A percentile compares a stretch with the other conserved stretches of the same genome.
These are phyloP conservation scores for Tamias sibiricus DNA, from an alignment of 2,113 vertebrate genomes.

Conservation along the genomic window DNA sequence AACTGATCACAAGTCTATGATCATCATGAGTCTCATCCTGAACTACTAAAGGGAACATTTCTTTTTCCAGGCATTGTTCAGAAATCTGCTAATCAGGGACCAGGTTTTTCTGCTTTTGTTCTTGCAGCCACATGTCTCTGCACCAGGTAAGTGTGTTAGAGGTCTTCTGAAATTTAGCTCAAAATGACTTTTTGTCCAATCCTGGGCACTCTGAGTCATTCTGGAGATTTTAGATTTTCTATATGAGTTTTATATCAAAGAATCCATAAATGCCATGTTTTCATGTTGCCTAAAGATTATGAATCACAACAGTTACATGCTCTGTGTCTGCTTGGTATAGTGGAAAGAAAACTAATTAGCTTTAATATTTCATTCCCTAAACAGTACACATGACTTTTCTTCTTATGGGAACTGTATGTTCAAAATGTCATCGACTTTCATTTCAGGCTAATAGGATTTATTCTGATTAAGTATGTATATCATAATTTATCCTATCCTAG, in stretches of 20 bases:
- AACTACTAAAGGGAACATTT: not conserved
- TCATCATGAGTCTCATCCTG: not conserved
- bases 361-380: not conserved
- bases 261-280: not conserved
- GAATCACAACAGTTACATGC: not conserved
- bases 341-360: not conserved
- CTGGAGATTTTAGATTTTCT: not conserved
- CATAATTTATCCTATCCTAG: not conserved
- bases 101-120: not conserved
- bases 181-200: not conserved
- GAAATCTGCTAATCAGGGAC: not conserved
- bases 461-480: not conserved
- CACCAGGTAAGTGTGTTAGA: not conserved
- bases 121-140: not conserved
- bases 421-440: not conserved
- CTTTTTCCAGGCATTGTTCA: not conserved
- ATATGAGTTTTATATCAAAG: not conserved
- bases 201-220: not conserved
- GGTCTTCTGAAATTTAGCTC: not conserved
- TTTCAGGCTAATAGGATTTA: not conserved
- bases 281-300: not conserved
- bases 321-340: not conserved
- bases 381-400: not conserved
- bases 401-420: not conserved
- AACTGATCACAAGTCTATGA: not conserved